Percentiles rank a stretch among this genome's conserved stretches.
Conservation (phyloP, 1,140 invertebrate species). For the Amyelois transitella region DNA sequence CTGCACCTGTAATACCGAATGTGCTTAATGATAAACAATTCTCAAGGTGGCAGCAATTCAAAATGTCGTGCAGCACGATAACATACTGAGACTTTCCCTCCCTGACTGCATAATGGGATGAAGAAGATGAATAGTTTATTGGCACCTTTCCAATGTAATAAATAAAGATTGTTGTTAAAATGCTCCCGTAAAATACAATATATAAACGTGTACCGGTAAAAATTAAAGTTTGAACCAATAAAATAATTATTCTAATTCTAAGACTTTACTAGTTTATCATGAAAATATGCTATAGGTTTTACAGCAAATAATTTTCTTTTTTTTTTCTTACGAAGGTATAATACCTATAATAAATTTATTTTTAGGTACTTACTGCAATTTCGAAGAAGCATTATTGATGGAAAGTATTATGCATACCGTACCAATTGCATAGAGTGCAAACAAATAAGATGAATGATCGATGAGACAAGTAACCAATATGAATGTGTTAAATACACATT, state of each 20-base stretch:
- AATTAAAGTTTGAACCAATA: too few species aligned
- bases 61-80: slow-evolving; percentile 1
- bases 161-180: too few species aligned
- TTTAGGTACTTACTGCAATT: background rate
- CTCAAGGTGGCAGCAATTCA: slow-evolving; percentile 12
- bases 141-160: background rate
- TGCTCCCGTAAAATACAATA: too few species aligned
- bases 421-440: background rate
- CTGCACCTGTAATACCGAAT: slow-evolving; percentile 33
- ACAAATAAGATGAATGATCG: background rate
- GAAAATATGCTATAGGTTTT: too few species aligned
- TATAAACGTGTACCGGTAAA: too few species aligned
- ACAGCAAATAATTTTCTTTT: too few species aligned
- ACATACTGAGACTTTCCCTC: background rate
- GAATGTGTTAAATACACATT: too few species aligned
- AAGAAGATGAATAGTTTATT: background rate
- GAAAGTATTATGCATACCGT: background rate
- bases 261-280: too few species aligned
- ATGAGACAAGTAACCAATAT: background rate
- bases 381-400: background rate
- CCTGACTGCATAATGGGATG: background rate
- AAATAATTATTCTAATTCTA: too few species aligned
- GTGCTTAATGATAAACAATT: slow-evolving; percentile 37
- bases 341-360: too few species aligned
- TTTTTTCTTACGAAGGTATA: too few species aligned